These are phyloP conservation scores for Agapostemon virescens DNA, from an alignment of 2,888 invertebrate genomes.

Conservation along the genomic window DNA sequence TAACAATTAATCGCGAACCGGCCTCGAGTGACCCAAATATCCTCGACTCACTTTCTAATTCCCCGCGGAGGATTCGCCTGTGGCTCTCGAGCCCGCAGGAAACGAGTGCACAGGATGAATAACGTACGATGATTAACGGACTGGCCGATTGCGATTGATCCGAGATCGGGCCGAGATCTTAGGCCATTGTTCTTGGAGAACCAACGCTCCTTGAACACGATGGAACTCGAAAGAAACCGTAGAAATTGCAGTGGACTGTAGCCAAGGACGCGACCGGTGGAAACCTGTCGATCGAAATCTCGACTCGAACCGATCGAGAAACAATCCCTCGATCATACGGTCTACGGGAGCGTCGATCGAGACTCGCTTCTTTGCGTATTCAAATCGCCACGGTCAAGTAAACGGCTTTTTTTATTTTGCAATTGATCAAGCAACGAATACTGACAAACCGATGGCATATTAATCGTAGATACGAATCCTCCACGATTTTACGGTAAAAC, in stretches of 20 bases:
- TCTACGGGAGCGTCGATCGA: not conserved
- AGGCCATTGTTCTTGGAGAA: slow-evolving; percentile 52
- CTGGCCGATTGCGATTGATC: slow-evolving; percentile 54
- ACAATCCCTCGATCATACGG: not conserved
- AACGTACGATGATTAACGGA: slow-evolving; percentile 64
- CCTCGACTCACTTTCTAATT: slow-evolving; percentile 69
- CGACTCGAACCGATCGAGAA: not conserved
- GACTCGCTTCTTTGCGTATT: not conserved
- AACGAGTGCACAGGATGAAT: slow-evolving; percentile 51
- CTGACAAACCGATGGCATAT: no score
- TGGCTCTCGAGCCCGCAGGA: slow-evolving; percentile 38
- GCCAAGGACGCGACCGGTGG: slow-evolving; percentile 27
- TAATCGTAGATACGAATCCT: no score
- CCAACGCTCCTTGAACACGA: slow-evolving; percentile 23
- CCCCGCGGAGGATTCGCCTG: slow-evolving; percentile 48
- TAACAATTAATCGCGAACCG: slow-evolving; percentile 53
- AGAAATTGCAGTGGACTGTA: slow-evolving; percentile 21
- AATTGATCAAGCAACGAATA: no score
- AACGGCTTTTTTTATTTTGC: no score
- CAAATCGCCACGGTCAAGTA: not conserved
- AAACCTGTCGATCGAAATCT: not conserved
- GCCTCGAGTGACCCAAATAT: slow-evolving; percentile 67
- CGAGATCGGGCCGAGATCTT: slow-evolving; percentile 45
- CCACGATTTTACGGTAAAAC: no score
- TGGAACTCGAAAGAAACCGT: slow-evolving; percentile 36